phyloP scores from a whole-genome alignment of 2,797 vertebrate species.

The Urosaurus nigricauda region DNA sequence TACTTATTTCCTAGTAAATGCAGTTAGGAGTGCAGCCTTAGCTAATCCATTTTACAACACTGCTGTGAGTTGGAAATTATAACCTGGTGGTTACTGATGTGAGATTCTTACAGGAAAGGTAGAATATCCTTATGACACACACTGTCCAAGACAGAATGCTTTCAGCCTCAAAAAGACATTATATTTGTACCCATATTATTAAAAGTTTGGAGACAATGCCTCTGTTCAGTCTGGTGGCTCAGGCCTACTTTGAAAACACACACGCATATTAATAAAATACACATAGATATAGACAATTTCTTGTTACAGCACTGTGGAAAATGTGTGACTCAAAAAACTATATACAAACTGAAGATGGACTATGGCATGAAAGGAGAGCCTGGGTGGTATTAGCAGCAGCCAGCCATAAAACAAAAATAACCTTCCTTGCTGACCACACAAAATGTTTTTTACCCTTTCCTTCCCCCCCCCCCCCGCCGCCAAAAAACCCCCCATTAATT shows the following conservation, averaged over 20 bases:
- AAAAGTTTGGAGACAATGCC: neutral
- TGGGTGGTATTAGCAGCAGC: conserved; percentile 27
- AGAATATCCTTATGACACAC: neutral
- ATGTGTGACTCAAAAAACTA: neutral
- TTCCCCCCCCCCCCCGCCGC: accelerated
- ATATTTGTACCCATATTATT: neutral
- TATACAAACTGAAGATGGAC: neutral
- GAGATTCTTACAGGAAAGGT: neutral
- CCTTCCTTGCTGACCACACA: conserved; percentile 15
- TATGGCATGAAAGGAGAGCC: neutral
- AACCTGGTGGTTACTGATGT: neutral
- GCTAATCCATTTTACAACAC: neutral
- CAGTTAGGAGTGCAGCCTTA: neutral
- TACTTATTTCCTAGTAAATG: no score
- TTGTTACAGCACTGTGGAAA: conserved; percentile 1
- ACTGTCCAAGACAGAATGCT: neutral
- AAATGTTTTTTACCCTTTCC: neutral
- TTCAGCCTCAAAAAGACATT: neutral
- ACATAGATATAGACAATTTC: neutral
- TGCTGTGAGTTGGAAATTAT: neutral
- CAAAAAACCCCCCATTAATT: neutral
- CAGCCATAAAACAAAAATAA: conserved; percentile 21
- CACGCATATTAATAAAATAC: neutral
- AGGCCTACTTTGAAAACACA: neutral
- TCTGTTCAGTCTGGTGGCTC: neutral